Conservation (phyloP, 2,797 vertebrate genomes). For the Macropodus opercularis region DNA sequence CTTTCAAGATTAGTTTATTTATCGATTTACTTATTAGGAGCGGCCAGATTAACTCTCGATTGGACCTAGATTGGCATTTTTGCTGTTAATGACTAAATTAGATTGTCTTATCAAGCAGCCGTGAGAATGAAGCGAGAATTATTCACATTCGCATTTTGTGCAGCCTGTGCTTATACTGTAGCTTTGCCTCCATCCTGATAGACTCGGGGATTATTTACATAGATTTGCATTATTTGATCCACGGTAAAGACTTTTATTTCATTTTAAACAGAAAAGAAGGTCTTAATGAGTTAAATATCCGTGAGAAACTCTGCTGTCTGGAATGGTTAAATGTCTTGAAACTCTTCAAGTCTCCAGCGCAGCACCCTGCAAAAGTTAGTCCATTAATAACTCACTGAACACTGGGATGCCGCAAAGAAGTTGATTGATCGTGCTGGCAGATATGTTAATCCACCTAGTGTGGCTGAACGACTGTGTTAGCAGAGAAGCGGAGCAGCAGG, state of each 20-base stretch:
- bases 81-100: too few relatives aligned
- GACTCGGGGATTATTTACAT: constrained; percentile 1
- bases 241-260: not conserved
- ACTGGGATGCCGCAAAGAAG: constrained; percentile 46
- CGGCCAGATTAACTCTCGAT: too few relatives aligned
- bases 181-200: not conserved
- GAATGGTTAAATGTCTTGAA: constrained; percentile 29
- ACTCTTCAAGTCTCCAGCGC: constrained; percentile 46
- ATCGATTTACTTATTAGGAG: too few relatives aligned
- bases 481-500: constrained; percentile 51
- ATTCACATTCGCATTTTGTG: not conserved
- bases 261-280: not conserved
- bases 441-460: constrained; percentile 61
- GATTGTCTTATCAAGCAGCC: too few relatives aligned
- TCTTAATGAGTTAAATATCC: constrained; percentile 27
- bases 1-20: too few relatives aligned
- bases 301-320: constrained; percentile 1
- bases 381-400: constrained; percentile 75
- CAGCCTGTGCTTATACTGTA: not conserved
- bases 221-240: constrained; percentile 1
- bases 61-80: too few relatives aligned
- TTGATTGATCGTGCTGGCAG: constrained; percentile 65
- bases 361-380: constrained; percentile 57
- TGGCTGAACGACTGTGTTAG: constrained; percentile 36
- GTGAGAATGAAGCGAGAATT: too few relatives aligned